Evolutionary conservation across 2,113 vertebrate species (phyloP), one percentile per base, ranked within the genome.

Genomic region (Oreochromis tanganicae): DNA sequence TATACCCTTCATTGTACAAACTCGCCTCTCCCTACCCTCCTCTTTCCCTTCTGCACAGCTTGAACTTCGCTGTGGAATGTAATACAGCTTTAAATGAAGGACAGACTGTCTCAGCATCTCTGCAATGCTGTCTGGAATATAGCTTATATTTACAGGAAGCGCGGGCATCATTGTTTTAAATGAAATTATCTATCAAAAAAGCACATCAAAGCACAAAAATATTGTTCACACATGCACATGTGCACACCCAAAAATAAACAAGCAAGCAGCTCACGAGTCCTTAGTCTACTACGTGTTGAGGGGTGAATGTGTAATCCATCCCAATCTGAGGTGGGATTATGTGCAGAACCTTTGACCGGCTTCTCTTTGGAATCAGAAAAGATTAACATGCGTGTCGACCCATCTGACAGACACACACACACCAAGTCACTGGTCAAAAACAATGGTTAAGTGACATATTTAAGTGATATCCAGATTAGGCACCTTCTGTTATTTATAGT

Each of bases 331-430:
- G 92, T 92, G 88, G 89, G 93, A 94, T 96, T 95, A 95, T 81
- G 86, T 9, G 24, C 80, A 81, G 48, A 94, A 95, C 91, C 93
- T 94, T 93, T 93, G 94, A 92, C 95, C 94, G 84, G 90, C 97
- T 97, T 95, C 97, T 98, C 82, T 97, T 96, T 21, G 96, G 97
- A 7, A 98, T 98, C 95, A 98, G 92, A 82, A 92, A 85, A 92
- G 93, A 94, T 95, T 95, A 95, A 85, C 5, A 43, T 86, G 81
- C 59, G 78, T 89, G 81, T 83, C 43, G 41, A 34, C 83, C 83
- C 78, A 85, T 87, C 85, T 86, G 80, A 92, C 36, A 85, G 59
- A 46, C 87, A 55, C n/a, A 59, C 54, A 71, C 24, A 32, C 68
- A 17, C 16, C 4, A 36, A 87, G 43, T 81, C 87, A 84, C 41